Base-by-base conservation (phyloP, 2,113 vertebrate genomes). In the Ctenomys sociabilis region DNA sequence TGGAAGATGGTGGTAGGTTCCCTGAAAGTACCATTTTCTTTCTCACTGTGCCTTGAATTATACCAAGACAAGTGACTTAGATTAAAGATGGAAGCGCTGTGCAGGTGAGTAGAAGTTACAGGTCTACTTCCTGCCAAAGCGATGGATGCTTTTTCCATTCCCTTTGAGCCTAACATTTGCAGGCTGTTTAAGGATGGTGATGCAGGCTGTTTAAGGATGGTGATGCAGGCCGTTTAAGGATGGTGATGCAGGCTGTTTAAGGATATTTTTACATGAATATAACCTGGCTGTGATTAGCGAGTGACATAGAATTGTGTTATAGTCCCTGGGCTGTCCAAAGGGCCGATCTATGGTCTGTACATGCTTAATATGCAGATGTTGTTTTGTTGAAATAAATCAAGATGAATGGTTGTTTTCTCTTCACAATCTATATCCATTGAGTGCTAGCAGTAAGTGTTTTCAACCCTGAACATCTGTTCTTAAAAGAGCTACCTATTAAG, bases 311-410 rank as follows among this genome's bases (percentile, higher is more conserved):
- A n/a, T 30, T 37, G 10, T 64, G 43, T 40, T 40, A 4, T 57
- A 3, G 10, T 30, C 19, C 45, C 37, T 68, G 59, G 68, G 22
- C 10, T 80, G 32, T 12, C 59, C 57, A 57, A 3, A 4, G 2
- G 0, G 9, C 59, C 86, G 54, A 61, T 64, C 35, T 3, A 77
- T 57, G 97, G 94, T 97, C 73, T 97, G 54, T 91, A 80, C 68
- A 40, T 93, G 54, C 84, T 93, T 66, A 85, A 63, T 92, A 90
- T 81, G 28, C 40, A 96, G 57, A 85, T 26, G 78, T 63, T 87
- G 81, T 40, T 66, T 73, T 75, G n/a, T 85, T 68, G 10, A 83
- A 54, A 73, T 40, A 85, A 91, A 91, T 90, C 35, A 96, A 37
- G 4, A 24, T 45, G 19, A 61, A 43, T 43, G 5, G 24, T 22